phyloP scores from a whole-genome alignment of 2,797 vertebrate species.

The Astyanax mexicanus region DNA sequence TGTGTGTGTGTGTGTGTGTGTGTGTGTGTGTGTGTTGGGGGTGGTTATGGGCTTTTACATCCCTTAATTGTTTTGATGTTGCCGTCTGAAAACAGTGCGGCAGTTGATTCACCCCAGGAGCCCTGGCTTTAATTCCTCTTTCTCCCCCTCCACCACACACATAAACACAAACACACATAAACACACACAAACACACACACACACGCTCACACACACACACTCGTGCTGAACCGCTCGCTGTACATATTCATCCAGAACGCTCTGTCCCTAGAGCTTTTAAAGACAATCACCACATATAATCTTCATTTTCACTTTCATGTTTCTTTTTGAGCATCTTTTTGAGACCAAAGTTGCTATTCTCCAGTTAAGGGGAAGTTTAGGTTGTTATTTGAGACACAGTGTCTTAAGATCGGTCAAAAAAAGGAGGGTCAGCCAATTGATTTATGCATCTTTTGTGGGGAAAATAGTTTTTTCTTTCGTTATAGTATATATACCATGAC shows the following conservation, averaged over 20 bases:
- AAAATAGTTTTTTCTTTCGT: too few species aligned
- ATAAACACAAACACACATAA: neutral
- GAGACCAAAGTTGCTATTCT: neutral
- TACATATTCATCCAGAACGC: neutral
- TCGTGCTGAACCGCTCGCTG: neutral
- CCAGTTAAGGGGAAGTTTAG: neutral
- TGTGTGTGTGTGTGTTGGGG: neutral
- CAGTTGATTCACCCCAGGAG: conserved; percentile 1
- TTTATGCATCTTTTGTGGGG: neutral
- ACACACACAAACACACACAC: too few species aligned
- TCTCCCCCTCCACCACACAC: too few species aligned
- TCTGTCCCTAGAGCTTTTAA: neutral
- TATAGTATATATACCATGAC: too few species aligned
- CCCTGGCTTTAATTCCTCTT: conserved; percentile 2
- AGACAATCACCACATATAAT: neutral
- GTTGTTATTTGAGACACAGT: neutral
- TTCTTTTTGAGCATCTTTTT: neutral
- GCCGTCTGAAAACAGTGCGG: neutral
- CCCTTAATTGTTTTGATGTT: neutral
- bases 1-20: neutral
- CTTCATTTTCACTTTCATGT: neutral
- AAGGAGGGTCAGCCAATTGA: neutral
- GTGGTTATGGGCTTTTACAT: neutral
- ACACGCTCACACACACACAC: neutral
- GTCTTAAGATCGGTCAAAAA: neutral